A percentile compares a stretch with the other conserved stretches of the same genome.
phyloP scores from a whole-genome alignment of 1,140 invertebrate species.

The Brachionus paranguensis region DNA sequence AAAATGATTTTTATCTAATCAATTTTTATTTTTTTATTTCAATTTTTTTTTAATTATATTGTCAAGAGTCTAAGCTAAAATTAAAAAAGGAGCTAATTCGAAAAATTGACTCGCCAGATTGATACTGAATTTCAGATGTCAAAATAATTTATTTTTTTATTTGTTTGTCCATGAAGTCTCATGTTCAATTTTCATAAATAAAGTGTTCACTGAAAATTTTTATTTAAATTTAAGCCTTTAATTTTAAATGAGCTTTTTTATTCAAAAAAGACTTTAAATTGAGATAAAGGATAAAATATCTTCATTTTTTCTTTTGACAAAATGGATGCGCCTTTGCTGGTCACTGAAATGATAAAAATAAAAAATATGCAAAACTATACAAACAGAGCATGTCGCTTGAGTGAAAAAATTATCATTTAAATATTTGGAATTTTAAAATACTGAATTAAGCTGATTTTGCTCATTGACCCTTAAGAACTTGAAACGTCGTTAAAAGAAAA shows the following conservation, averaged over 20 bases:
- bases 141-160: too few species aligned
- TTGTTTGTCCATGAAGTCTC: too few species aligned
- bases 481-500: not conserved
- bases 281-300: not conserved
- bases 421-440: constrained; percentile 2
- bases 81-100: too few species aligned
- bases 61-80: too few species aligned
- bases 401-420: not conserved
- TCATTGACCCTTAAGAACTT: constrained; percentile 27
- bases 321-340: not conserved
- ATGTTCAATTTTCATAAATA: too few species aligned
- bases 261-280: not conserved
- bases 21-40: too few species aligned
- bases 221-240: not conserved
- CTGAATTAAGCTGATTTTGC: not conserved
- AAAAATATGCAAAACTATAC: not conserved
- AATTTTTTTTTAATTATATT: too few species aligned
- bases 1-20: too few species aligned
- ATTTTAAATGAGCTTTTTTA: not conserved
- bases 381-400: constrained; percentile 8
- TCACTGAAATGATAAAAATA: not conserved
- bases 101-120: too few species aligned
- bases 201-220: too few species aligned
- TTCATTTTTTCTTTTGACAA: not conserved
- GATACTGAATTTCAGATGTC: too few species aligned